A percentile compares a stretch with the other conserved stretches of the same genome.
These are phyloP conservation scores for Caenorhabditis becei DNA, from an alignment of 2,888 invertebrate genomes.

Conservation along the genomic window DNA sequence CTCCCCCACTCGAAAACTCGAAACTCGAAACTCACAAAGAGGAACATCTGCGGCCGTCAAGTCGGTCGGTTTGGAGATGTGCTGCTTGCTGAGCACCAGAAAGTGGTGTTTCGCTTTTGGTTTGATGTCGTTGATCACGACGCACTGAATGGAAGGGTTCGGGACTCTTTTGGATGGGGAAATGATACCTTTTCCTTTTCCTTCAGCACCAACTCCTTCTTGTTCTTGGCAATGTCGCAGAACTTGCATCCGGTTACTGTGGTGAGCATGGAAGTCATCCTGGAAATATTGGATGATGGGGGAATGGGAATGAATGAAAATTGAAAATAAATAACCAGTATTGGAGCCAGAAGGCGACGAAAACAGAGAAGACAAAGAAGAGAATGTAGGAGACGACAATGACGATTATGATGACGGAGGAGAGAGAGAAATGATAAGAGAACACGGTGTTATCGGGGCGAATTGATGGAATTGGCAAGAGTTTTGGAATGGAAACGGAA, in stretches of 20 bases:
- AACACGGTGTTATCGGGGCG: constrained; percentile 14
- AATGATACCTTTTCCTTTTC: constrained; percentile 57
- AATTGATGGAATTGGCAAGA: neutral
- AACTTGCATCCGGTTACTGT: constrained; percentile 71
- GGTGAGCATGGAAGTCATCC: constrained; percentile 62
- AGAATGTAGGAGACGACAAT: constrained; percentile 31
- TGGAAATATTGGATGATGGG: neutral
- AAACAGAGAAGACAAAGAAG: constrained; percentile 47
- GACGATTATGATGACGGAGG: constrained; percentile 9
- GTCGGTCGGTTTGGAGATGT: constrained; percentile 82
- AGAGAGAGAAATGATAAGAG: constrained; percentile 17
- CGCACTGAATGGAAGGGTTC: constrained; percentile 44
- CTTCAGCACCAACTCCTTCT: constrained; percentile 69
- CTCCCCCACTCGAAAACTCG: neutral
- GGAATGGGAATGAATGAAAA: neutral
- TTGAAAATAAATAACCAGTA: constrained; percentile 24
- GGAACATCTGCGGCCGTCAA: constrained; percentile 79
- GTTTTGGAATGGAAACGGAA: neutral
- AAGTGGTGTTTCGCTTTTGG: constrained; percentile 82
- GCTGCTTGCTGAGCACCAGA: constrained; percentile 82
- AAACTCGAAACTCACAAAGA: constrained; percentile 74
- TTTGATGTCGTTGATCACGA: constrained; percentile 82
- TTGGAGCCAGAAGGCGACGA: constrained; percentile 37
- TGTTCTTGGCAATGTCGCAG: constrained; percentile 69
- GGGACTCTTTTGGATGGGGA: neutral